phyloP scores from a whole-genome alignment of 1,140 invertebrate genomes.

The Aphaenogaster ashmeadi region DNA sequence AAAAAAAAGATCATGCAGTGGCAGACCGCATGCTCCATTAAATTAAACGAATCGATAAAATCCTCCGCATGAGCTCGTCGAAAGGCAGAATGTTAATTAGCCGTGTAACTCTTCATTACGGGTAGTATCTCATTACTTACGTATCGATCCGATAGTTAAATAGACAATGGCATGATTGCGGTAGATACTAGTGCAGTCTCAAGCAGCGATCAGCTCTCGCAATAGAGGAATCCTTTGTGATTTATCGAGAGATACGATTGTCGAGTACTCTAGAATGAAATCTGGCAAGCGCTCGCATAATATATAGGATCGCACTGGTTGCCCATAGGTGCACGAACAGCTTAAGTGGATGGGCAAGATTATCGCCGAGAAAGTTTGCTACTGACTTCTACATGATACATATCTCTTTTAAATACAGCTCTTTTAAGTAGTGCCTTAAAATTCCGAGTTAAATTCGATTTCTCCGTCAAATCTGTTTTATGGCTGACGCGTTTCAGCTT shows the following conservation, averaged over 20 bases:
- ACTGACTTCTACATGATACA: not conserved
- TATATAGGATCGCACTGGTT: not conserved
- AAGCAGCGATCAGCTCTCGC: slow-evolving; percentile 12
- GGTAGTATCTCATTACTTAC: slow-evolving; percentile 50
- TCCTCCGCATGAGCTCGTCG: not conserved
- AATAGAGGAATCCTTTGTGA: slow-evolving; percentile 45
- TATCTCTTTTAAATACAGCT: not conserved
- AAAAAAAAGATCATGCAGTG: not conserved
- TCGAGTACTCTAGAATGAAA: slow-evolving; percentile 35
- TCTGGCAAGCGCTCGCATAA: not conserved
- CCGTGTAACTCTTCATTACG: slow-evolving; percentile 40
- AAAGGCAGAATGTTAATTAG: slow-evolving; percentile 50
- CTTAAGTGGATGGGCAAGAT: slow-evolving; percentile 3
- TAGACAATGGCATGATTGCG: slow-evolving; percentile 23
- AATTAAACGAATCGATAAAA: slow-evolving; percentile 35
- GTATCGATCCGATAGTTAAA: slow-evolving; percentile 48
- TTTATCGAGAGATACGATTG: slow-evolving; percentile 38
- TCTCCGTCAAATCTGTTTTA: not conserved
- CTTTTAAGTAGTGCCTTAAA: not conserved
- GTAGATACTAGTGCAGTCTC: slow-evolving; percentile 22
- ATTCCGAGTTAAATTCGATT: slow-evolving; percentile 15
- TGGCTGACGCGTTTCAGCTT: not conserved
- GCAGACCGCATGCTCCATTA: not conserved
- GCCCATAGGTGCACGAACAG: not conserved
- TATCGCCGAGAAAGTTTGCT: slow-evolving; percentile 7